Evolutionary conservation across 2,113 vertebrate species (phyloP).

Genomic region (Ornithorhynchus anatinus): DNA sequence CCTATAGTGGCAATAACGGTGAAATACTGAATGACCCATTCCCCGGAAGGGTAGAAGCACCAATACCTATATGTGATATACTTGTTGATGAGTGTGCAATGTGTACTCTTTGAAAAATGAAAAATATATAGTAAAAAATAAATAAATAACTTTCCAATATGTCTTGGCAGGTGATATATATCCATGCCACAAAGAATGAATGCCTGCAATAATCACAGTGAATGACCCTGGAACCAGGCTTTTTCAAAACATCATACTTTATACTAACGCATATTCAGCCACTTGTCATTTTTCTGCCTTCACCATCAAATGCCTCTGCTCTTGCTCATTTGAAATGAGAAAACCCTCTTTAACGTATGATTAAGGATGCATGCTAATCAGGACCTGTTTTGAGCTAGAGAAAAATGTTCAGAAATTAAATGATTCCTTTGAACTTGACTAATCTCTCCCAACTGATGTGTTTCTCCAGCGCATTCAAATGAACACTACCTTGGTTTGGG

Average conservation of each 20-base stretch:
- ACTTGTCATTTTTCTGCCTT: conserved; percentile 30
- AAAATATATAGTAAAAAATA: conserved; percentile 11
- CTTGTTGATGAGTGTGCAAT: neutral
- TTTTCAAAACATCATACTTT: conserved; percentile 40
- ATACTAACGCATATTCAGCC: conserved; percentile 29
- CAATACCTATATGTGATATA: neutral
- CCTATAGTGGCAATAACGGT: neutral
- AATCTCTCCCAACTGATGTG: neutral
- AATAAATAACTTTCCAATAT: neutral
- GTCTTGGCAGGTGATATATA: conserved; percentile 11
- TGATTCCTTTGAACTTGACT: conserved; percentile 33
- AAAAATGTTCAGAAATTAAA: conserved; percentile 54
- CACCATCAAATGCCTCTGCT: conserved; percentile 34
- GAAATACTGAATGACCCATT: neutral
- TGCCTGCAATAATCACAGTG: conserved; percentile 27
- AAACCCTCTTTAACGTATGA: conserved; percentile 48
- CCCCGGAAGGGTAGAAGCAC: neutral
- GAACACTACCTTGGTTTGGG: neutral
- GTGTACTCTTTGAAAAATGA: conserved; percentile 6
- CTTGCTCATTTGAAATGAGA: conserved; percentile 57
- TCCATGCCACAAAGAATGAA: conserved; percentile 17
- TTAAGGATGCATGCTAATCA: conserved; percentile 65
- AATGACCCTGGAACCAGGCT: neutral
- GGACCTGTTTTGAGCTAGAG: conserved; percentile 15
- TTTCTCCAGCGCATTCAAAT: conserved; percentile 3